phyloP scores from a whole-genome alignment of 2,113 vertebrate genomes.

The Sinosuthora webbiana region DNA sequence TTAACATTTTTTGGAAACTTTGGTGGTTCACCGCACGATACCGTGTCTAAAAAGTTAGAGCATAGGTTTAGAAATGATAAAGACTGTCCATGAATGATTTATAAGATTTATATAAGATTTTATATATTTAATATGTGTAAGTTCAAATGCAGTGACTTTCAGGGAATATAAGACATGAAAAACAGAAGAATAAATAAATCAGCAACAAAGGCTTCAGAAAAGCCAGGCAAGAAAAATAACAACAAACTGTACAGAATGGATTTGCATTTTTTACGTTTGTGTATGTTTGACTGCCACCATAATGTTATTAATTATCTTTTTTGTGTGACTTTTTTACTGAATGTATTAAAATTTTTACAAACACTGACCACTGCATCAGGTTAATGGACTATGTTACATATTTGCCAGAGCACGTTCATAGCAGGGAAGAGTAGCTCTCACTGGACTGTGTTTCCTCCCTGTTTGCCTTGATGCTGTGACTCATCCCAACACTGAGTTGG shows the following conservation, averaged over 20 bases:
- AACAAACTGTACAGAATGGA: neutral
- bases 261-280: neutral
- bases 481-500: neutral
- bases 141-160: neutral
- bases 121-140: neutral
- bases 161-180: neutral
- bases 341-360: neutral
- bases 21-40: neutral
- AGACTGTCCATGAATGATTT: neutral
- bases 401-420: neutral
- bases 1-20: neutral
- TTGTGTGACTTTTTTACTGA: neutral
- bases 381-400: neutral
- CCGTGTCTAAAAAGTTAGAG: no score
- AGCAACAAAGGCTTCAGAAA: neutral
- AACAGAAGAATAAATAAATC: neutral
- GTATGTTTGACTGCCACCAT: neutral
- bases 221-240: neutral
- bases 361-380: neutral
- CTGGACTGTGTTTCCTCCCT: neutral
- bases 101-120: no score
- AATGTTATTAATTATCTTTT: neutral
- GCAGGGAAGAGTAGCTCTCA: neutral
- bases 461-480: neutral
- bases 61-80: no score